Evolutionary conservation across 2,888 invertebrate genomes (phyloP), one percentile per base, ranked within the genome.

Genomic region (Apotomis betuletana): DNA sequence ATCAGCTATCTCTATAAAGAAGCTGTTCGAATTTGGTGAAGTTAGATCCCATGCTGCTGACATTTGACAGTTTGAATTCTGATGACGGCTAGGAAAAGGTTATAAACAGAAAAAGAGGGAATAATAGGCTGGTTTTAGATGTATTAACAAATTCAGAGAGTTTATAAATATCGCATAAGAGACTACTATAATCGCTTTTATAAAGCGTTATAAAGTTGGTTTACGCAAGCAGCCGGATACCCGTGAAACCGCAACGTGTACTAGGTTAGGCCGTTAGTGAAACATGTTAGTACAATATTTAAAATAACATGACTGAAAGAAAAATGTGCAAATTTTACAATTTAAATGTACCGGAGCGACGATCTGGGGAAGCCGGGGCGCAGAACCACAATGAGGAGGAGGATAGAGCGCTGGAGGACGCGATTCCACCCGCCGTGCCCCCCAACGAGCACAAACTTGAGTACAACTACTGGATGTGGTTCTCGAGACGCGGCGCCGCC

Each of bases 391-490:
- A 87, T 72, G 91, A 92, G 41, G 92, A 92, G 38, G 91, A 92
- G n/a, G 89, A 89, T 4, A 84, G 90, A 75, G 86, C 85, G 71
- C 76, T 82, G 36, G 91, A 91, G 6, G 90, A 91, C 61, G 85
- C 88, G 61, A 76, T 83, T 74, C 85, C 90, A 70, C 91, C 90
- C 46, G 84, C 85, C 74, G 96, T 97, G 85, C 96, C 96, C 74
- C 95, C 96, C 75, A 96, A 96, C 78, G 98, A 99, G 91, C 98
- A 99, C 90, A 96, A 96, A 88, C 94, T 99, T 82, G 98, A 99
- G 90, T 98, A 97, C 92, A 96, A 96, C 77, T 99, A 99, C 90
- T 98, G 98, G 91, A 94, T 99, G 88, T 99, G 99, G 99, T 98
- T 96, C 85, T 94, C 95, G 58, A 89, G 94, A 78, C 94, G 95